Evolutionary conservation across 2,113 vertebrate genomes (phyloP), one percentile per base, ranked within the genome.

Genomic region (Zosterops pallidus): DNA sequence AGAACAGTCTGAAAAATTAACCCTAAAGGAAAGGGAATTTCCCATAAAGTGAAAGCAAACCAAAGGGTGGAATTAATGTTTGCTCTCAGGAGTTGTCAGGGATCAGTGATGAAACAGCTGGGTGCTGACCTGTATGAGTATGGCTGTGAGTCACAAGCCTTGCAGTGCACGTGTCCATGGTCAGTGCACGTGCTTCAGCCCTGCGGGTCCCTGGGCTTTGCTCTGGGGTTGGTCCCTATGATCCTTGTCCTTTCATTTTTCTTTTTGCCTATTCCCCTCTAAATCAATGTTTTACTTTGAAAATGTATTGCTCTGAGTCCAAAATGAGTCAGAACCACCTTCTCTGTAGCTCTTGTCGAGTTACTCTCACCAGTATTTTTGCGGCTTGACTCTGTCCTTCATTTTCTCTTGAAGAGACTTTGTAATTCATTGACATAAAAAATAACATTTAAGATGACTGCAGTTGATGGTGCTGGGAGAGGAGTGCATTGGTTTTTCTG

Each of bases 161-260:
- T 5, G 16, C 1, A 2, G 47, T 49, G 10, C 2, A 1, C 6
- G 55, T 47, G 50, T 63, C 47, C 17, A 1, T 1, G 13, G 57
- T 63, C 1, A 4, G 50, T 60, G 59, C 59, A 19, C 7, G 3
- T 35, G 67, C 78, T 59, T 39, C 67, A 77, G 67, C 80, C 67
- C 75, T 44, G 37, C 1, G 0, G 4, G 21, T 46, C 0, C 10
- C 18, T 56, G 44, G 15, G 9, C 83, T 77, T 86, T 67, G 68
- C 60, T 63, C 52, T 67, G 18, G 55, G 33, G 15, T 25, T 70
- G 14, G 44, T 67, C 47, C 49, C 60, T 71, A 3, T 76, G 68
- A 74, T 21, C 0, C 0, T 0, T 62, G 46, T 69, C 81, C 1
- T 3, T 74, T 91, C 7, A 1, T 23, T 87, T 78, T 67, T 21